phyloP scores from a whole-genome alignment of 2,113 vertebrate genomes.

The Eptatretus burgeri region DNA sequence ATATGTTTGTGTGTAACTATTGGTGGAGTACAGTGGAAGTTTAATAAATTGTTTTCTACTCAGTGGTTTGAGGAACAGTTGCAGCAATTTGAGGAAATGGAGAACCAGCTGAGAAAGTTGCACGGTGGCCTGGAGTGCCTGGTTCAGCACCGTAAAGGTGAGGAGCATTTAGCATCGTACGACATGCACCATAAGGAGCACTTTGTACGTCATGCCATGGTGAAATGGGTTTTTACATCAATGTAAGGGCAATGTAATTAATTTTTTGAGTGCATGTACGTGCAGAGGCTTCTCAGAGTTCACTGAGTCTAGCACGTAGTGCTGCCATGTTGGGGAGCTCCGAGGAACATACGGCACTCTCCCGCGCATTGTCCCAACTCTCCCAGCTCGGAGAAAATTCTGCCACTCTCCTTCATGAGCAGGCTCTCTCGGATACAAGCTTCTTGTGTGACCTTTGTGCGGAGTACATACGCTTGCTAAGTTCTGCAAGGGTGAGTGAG shows the following conservation, averaged over 20 bases:
- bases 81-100: conserved; percentile 71
- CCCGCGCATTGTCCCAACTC: conserved; percentile 65
- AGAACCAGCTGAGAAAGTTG: conserved; percentile 62
- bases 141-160: conserved; percentile 72
- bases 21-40: no score
- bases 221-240: no score
- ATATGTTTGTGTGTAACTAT: no score
- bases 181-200: no score
- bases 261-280: no score
- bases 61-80: conserved; percentile 99
- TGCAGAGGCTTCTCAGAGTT: no score
- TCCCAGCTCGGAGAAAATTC: conserved; percentile 91
- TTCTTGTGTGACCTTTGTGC: conserved; percentile 54
- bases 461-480: conserved; percentile 69
- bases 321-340: conserved; percentile 84
- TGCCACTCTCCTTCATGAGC: conserved; percentile 75
- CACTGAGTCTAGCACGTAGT: conserved; percentile 43
- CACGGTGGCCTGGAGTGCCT: conserved; percentile 47
- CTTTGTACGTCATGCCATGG: no score
- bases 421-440: conserved; percentile 60
- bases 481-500: conserved; percentile 39
- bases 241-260: no score
- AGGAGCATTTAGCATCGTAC: neutral
- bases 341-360: conserved; percentile 81
- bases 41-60: conserved; percentile 7